Evolutionary conservation across 92 coral and sea anemone species (phyloP).

Genomic region (Ricordea florida): DNA sequence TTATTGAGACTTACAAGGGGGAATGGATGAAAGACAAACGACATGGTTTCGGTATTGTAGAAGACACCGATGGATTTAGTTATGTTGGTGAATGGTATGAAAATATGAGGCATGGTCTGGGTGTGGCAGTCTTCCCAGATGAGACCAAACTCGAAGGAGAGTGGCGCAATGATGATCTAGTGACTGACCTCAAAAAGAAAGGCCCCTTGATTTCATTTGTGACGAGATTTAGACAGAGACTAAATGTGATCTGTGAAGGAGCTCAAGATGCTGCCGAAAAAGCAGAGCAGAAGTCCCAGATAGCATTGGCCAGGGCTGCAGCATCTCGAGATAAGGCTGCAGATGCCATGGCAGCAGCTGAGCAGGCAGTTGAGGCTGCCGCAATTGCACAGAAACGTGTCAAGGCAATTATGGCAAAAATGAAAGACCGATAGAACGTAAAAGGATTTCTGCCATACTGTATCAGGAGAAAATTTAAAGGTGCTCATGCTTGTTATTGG

Average conservation of each 20-base stretch:
- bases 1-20: conserved; percentile 77
- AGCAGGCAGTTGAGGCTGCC: conserved; percentile 73
- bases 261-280: conserved; percentile 79
- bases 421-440: conserved; percentile 43
- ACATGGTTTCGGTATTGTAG: conserved; percentile 83
- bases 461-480: not conserved
- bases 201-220: conserved; percentile 78
- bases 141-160: conserved; percentile 81
- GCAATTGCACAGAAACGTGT: conserved; percentile 69
- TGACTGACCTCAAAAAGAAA: conserved; percentile 66
- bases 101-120: conserved; percentile 87
- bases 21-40: conserved; percentile 91
- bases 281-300: conserved; percentile 82
- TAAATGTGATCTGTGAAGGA: conserved; percentile 81
- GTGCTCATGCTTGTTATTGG: too few relatives aligned
- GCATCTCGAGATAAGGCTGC: conserved; percentile 82
- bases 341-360: conserved; percentile 79
- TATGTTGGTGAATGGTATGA: conserved; percentile 86
- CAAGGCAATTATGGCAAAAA: conserved; percentile 56
- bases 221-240: conserved; percentile 81
- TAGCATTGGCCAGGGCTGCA: conserved; percentile 84
- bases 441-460: not conserved
- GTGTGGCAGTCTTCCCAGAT: conserved; percentile 73
- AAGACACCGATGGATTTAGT: conserved; percentile 68
- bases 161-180: conserved; percentile 70